Evolutionary conservation across 2,888 invertebrate species (phyloP).

Genomic region (Pyrrhia umbra): DNA sequence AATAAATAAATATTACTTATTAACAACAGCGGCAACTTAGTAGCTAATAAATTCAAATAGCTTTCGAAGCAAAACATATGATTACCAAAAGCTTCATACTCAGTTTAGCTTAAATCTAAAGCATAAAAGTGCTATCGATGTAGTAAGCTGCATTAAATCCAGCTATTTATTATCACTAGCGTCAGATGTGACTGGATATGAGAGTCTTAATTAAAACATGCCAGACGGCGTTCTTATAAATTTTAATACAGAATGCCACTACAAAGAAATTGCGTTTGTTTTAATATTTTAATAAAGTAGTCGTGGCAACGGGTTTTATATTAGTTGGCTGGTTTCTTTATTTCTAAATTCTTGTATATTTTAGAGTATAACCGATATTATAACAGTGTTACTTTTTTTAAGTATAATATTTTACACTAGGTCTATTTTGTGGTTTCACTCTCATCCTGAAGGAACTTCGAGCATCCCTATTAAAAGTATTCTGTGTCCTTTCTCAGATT

Average conservation of each 20-base stretch:
- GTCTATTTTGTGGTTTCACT: not conserved
- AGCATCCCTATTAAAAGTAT: too few species aligned
- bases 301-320: slow-evolving; percentile 30
- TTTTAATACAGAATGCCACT: slow-evolving; percentile 59
- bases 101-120: too few species aligned
- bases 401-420: not conserved
- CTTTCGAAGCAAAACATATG: too few species aligned
- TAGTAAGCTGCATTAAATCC: slow-evolving; percentile 37
- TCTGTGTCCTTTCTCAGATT: too few species aligned
- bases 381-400: not conserved
- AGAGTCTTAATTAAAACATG: slow-evolving; percentile 69
- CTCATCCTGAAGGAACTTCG: too few species aligned
- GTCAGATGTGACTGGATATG: slow-evolving; percentile 69
- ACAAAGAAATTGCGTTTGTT: slow-evolving; percentile 52
- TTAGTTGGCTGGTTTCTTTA: slow-evolving; percentile 28
- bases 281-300: slow-evolving; percentile 61
- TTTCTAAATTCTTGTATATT: not conserved
- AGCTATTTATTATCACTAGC: slow-evolving; percentile 55
- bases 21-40: too few species aligned
- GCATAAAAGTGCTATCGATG: slow-evolving; percentile 25
- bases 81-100: too few species aligned
- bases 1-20: too few species aligned
- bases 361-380: not conserved
- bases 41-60: too few species aligned
- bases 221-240: slow-evolving; percentile 65